phyloP scores from a whole-genome alignment of 2,113 vertebrate species.

The Trichomycterus rosablanca region DNA sequence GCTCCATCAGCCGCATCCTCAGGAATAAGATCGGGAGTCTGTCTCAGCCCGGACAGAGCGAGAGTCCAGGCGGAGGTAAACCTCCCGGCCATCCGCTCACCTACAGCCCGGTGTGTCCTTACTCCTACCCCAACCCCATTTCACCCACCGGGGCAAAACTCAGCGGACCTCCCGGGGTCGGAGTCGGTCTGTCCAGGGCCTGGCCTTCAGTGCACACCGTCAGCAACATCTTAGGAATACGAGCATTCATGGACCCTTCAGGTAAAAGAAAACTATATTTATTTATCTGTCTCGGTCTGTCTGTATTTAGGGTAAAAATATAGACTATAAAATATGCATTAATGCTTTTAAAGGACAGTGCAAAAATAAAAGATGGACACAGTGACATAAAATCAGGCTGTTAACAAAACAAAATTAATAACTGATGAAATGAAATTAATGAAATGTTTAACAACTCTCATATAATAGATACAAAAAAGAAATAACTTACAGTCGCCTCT shows the following conservation, averaged over 20 bases:
- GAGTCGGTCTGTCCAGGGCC: conserved; percentile 73
- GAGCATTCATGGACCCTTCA: conserved; percentile 81
- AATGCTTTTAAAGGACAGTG: too few species aligned
- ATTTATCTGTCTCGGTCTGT: too few species aligned
- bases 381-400: too few species aligned
- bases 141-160: conserved; percentile 72
- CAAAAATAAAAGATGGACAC: too few species aligned
- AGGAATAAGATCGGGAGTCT: conserved; percentile 82
- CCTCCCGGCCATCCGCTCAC: conserved; percentile 66
- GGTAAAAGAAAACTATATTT: too few species aligned
- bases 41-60: conserved; percentile 68
- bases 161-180: conserved; percentile 57
- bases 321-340: too few species aligned
- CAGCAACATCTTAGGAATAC: conserved; percentile 86
- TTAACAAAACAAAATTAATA: too few species aligned
- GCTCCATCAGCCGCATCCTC: conserved; percentile 88
- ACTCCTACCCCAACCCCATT: conserved; percentile 73
- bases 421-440: too few species aligned
- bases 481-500: too few species aligned
- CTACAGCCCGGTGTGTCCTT: conserved; percentile 80
- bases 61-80: conserved; percentile 55
- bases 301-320: too few species aligned
- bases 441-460: too few species aligned
- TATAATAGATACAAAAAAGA: too few species aligned
- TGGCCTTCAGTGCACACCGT: conserved; percentile 88